Evolutionary conservation across 2,888 invertebrate species (phyloP).

Genomic region (Listrodromus nycthemerus): DNA sequence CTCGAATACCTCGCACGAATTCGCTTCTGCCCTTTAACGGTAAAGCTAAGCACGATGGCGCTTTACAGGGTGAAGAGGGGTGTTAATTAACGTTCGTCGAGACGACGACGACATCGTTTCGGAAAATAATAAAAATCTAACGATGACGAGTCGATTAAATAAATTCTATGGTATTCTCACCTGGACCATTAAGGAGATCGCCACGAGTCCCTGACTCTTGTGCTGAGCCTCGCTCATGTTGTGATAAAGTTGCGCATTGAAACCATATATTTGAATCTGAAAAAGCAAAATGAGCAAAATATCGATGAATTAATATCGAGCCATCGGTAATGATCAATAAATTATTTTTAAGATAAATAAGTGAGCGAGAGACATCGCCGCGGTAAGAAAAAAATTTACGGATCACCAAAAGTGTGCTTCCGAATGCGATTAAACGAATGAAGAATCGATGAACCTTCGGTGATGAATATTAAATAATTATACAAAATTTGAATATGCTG

Average conservation of each 20-base stretch:
- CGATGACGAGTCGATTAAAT: neutral
- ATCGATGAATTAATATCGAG: neutral
- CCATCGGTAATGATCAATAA: neutral
- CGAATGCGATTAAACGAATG: constrained; percentile 90
- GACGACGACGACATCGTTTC: neutral
- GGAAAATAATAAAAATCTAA: neutral
- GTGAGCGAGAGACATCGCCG: no score
- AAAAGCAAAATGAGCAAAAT: constrained; percentile 75
- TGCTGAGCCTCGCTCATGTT: constrained; percentile 98
- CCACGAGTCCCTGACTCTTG: constrained; percentile 98
- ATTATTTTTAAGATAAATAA: neutral
- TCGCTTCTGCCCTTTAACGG: constrained; percentile 30
- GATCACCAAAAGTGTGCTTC: constrained; percentile 93
- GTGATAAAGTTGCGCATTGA: constrained; percentile 98
- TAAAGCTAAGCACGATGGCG: constrained; percentile 11
- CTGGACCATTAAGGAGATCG: constrained; percentile 97
- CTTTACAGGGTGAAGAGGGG: neutral
- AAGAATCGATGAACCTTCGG: neutral
- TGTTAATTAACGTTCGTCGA: constrained; percentile 34
- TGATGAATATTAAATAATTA: neutral
- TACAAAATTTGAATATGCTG: neutral
- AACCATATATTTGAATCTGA: constrained; percentile 98
- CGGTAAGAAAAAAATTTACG: neutral
- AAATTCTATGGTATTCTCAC: constrained; percentile 85
- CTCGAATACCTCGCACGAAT: constrained; percentile 35